Percentiles rank a stretch among this genome's conserved stretches.
These are phyloP conservation scores for Galeopsomyia nigrocyanea DNA, from an alignment of 2,888 invertebrate genomes.

Conservation along the genomic window DNA sequence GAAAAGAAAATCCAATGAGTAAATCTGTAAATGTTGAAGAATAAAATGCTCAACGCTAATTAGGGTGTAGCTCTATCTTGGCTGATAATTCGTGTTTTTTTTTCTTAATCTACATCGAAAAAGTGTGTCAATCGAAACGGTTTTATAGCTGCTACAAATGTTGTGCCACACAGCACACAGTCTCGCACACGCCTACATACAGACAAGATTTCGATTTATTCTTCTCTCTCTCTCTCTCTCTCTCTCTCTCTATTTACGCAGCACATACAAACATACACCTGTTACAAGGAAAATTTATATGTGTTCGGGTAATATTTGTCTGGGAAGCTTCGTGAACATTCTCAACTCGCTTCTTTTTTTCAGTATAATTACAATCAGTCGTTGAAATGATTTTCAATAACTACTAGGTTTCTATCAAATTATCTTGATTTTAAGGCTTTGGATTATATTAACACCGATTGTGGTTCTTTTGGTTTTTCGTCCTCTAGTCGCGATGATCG, in stretches of 20 bases:
- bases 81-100: background rate
- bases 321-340: slow-evolving; percentile 62
- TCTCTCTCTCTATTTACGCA: background rate
- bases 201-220: slow-evolving; percentile 12
- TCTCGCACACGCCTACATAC: slow-evolving; percentile 49
- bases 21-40: slow-evolving; percentile 16
- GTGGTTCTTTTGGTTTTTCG: background rate
- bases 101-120: slow-evolving; percentile 20
- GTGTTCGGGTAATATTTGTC: slow-evolving; percentile 31
- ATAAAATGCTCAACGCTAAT: slow-evolving; percentile 40
- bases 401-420: slow-evolving; percentile 9
- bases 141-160: slow-evolving; percentile 37
- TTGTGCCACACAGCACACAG: slow-evolving; percentile 19
- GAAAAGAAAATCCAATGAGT: background rate
- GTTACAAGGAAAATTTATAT: slow-evolving; percentile 12
- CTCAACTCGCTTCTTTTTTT: slow-evolving; percentile 57
- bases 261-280: slow-evolving; percentile 3
- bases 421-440: slow-evolving; percentile 57
- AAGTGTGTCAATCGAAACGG: slow-evolving; percentile 22
- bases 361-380: slow-evolving; percentile 61
- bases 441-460: slow-evolving; percentile 54
- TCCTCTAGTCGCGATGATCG: slow-evolving; percentile 24
- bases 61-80: background rate
- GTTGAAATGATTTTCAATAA: slow-evolving; percentile 56
- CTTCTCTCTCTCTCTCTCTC: background rate